phyloP scores from a whole-genome alignment of 2,797 vertebrate species.

The Esox masquinongy region DNA sequence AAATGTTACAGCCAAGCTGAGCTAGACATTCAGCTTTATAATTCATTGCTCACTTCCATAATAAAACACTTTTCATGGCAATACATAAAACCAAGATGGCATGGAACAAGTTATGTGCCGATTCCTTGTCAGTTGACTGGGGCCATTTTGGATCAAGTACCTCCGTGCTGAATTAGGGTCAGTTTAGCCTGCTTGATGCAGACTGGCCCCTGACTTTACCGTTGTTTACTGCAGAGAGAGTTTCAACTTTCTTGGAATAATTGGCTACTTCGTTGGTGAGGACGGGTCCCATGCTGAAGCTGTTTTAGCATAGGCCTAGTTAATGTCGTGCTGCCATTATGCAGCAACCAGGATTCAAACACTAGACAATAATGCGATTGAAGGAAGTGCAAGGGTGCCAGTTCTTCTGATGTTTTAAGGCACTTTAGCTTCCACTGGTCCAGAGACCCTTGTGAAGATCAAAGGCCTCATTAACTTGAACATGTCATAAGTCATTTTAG shows the following conservation, averaged over 20 bases:
- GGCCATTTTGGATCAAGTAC: too few species aligned
- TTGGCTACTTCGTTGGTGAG: conserved; percentile 31
- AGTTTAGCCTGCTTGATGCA: background rate
- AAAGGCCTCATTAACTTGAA: too few species aligned
- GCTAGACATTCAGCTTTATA: background rate
- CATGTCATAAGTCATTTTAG: too few species aligned
- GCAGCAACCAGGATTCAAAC: conserved; percentile 12
- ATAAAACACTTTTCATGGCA: background rate
- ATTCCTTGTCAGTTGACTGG: background rate
- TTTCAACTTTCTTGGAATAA: conserved; percentile 39
- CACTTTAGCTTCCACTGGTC: too few species aligned
- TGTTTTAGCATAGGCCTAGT: conserved; percentile 42
- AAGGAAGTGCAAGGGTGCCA: too few species aligned
- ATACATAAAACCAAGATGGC: background rate
- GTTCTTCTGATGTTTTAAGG: too few species aligned
- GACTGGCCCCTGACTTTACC: background rate
- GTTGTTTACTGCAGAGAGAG: conserved; percentile 26
- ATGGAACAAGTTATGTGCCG: background rate
- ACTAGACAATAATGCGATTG: background rate
- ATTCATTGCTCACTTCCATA: background rate
- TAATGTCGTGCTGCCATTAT: conserved; percentile 27
- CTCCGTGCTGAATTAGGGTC: too few species aligned
- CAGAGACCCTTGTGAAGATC: too few species aligned
- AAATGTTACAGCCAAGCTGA: background rate
- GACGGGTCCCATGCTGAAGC: conserved; percentile 19